Evolutionary conservation across 92 coral and sea anemone species (phyloP).

Genomic region (Zoanthus sansibaricus): DNA sequence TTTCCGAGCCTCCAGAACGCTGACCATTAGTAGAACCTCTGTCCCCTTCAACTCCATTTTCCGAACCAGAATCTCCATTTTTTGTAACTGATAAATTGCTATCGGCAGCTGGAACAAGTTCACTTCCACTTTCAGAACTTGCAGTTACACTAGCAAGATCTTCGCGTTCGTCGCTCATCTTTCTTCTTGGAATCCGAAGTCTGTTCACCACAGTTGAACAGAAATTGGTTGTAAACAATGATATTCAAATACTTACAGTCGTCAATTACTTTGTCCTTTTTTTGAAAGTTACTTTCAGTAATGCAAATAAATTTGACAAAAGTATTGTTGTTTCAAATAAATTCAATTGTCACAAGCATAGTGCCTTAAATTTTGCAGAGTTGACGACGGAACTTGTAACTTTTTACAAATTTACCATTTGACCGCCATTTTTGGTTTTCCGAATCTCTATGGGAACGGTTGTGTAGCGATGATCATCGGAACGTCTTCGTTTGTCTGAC

Average conservation of each 20-base stretch:
- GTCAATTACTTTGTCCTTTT: conserved; percentile 7
- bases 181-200: background rate
- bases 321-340: background rate
- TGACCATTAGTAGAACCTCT: conserved; percentile 62
- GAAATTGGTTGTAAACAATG: conserved; percentile 37
- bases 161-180: conserved; percentile 77
- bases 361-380: conserved; percentile 10
- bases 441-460: conserved; percentile 81
- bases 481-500: too few relatives aligned
- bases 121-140: conserved; percentile 66
- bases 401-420: conserved; percentile 30
- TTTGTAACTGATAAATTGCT: conserved; percentile 70
- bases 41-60: conserved; percentile 80
- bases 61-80: conserved; percentile 73
- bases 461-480: too few relatives aligned
- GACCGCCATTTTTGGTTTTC: conserved; percentile 83
- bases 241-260: conserved; percentile 1
- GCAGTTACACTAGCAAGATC: conserved; percentile 62
- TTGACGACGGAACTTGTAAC: background rate
- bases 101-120: conserved; percentile 62
- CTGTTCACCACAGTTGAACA: background rate
- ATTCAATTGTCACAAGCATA: background rate
- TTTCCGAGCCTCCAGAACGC: conserved; percentile 65
- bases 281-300: conserved; percentile 15
- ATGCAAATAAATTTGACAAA: conserved; percentile 3